phyloP scores from a whole-genome alignment of 2,113 vertebrate species.

The Gnathonemus echidnorhynchus region DNA sequence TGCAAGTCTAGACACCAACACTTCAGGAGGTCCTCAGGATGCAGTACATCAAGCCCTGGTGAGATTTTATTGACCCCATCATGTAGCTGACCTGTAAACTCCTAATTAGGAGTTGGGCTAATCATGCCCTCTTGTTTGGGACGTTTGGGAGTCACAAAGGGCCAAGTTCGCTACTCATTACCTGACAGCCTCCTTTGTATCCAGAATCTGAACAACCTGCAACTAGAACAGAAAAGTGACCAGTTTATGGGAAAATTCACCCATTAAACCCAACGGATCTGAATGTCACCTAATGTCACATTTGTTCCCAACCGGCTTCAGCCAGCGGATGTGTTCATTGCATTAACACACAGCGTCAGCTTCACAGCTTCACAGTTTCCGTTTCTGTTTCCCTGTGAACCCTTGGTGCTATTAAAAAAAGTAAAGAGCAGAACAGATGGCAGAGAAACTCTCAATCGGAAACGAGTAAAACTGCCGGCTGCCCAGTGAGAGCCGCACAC shows the following conservation, averaged over 20 bases:
- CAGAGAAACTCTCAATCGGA: neutral
- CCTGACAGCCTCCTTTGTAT: neutral
- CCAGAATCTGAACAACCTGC: neutral
- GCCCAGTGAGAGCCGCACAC: neutral
- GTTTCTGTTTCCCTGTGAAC: neutral
- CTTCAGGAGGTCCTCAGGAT: neutral
- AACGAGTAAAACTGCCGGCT: neutral
- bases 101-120: neutral
- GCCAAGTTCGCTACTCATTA: neutral
- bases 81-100: neutral
- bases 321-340: neutral
- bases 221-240: neutral
- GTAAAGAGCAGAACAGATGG: neutral
- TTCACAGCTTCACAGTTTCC: neutral
- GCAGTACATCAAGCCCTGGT: neutral
- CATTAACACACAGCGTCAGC: neutral
- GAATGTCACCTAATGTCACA: neutral
- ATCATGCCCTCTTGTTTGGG: neutral
- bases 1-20: neutral
- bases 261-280: neutral
- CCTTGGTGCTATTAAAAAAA: neutral
- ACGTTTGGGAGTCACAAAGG: neutral
- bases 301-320: neutral
- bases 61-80: neutral
- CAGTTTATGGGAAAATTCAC: neutral